Base-by-base conservation (phyloP, 1,140 invertebrate genomes). In the Thaumetopoea pityocampa region DNA sequence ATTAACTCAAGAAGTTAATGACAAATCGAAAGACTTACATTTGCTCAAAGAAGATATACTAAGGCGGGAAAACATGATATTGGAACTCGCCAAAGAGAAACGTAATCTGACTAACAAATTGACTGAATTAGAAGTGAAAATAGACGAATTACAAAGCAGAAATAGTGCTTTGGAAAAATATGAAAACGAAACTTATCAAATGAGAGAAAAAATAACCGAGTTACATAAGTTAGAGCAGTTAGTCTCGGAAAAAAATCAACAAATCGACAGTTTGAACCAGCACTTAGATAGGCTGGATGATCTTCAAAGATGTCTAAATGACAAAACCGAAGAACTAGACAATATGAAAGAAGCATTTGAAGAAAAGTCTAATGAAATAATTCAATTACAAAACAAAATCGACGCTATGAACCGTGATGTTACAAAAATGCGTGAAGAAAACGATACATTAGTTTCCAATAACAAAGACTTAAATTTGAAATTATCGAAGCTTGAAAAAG, bases 21-120 rank as follows among this genome's bases (percentile, higher is more conserved):
- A 89, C 18, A 87, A 85, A 41, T 83, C 84, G 2, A 87, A 88
- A 24, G 87, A 91, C 50, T 54, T 90, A 5, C 67, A 88, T 36
- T 66, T 87, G 30, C 77, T 89, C 4, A 87, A 87, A 67, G 82
- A 87, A 41, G 89, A 89, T 47, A 86, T 89, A 22, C 64, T 86
- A 11, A 65, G 86, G 14, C 87, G 88, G 43, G 89, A 91, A 66
- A 87, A 87, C 17, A 88, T 90, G 72, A 81, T 89, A 10, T 62
- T 87, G 26, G 87, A 89, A 55, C 66, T 90, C n/a, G 85, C 86
- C 4, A 85, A 81, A 58, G 88, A 89, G 40, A 88, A 89, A 61
- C 68, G 74, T 4, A 86, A 77, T 30, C 45, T 89, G 10, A 85
- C 85, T 7, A 77, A 80, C 16, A 78, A 78, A 53, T 62, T 87